Base-by-base conservation (phyloP, 2,888 invertebrate species). In the Criorhina ranunculi region DNA sequence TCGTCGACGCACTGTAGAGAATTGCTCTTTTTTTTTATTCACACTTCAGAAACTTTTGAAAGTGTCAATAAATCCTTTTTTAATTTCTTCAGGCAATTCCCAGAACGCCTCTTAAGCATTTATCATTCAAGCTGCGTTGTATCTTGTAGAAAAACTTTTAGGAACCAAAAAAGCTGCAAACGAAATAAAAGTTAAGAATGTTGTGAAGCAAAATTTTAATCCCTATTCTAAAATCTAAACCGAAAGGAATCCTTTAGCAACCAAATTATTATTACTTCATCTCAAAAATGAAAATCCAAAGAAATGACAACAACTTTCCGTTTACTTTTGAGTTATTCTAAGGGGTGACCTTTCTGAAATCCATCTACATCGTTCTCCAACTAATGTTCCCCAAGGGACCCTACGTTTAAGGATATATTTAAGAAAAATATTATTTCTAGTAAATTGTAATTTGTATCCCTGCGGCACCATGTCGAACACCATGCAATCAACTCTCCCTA, bases 351-450 rank as follows among this genome's bases (percentile, higher is more conserved):
- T 66, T 51, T 66, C 12, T 46, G n/a, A 49, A 37, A 35, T 64
- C 8, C 33, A 5, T 19, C n/a, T 19, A 19, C 37, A 40, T 19
- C 12, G 5, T 35, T 49, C 7, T 24, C 57, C 19, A 62, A 64
- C 31, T 33, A 35, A 33, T 64, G 19, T 33, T 19, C 19, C 64
- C 11, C 12, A 37, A 66, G 37, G 24, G 49, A 60, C 29, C 24
- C 8, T 53, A 53, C 31, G 42, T 42, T 60, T 29, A 60, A 37
- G 49, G 40, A 66, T 51, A 66, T 51, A 66, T 51, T 51, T 51
- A 51, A 51, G 37, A 35, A 29, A 49, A 66, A 66, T 66, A 51
- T 66, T 66, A 49, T 66, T 66, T 51, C 24, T 40, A 51, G 37
- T 66, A 66, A 53, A 66, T 40, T 66, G 40, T 29, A 51, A 51